Percentiles rank a stretch among this genome's conserved stretches.
These are phyloP conservation scores for Epistrophe grossulariae DNA, from an alignment of 2,888 invertebrate genomes.

Conservation along the genomic window DNA sequence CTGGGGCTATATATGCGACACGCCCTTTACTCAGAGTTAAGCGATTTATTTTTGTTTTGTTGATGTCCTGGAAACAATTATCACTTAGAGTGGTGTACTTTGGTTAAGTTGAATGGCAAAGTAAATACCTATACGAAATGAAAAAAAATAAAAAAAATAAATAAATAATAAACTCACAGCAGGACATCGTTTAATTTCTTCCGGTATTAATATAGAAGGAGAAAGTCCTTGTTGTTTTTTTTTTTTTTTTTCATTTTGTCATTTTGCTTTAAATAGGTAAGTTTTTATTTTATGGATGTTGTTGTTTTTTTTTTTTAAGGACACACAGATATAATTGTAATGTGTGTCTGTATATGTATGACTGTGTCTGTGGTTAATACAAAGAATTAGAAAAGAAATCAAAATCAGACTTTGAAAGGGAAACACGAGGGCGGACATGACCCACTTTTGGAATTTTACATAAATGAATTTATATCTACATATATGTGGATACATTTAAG, in stretches of 20 bases:
- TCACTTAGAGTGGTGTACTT: slow-evolving; percentile 54
- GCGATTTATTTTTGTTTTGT: slow-evolving; percentile 57
- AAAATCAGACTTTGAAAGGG: slow-evolving; percentile 56
- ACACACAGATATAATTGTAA: not conserved
- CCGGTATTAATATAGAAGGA: slow-evolving; percentile 19
- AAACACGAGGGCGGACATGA: slow-evolving; percentile 45
- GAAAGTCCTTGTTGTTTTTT: slow-evolving; percentile 33
- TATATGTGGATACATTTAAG: not conserved
- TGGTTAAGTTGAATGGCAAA: slow-evolving; percentile 39
- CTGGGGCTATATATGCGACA: slow-evolving; percentile 34
- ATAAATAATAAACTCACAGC: slow-evolving; percentile 46
- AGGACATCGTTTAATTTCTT: slow-evolving; percentile 55
- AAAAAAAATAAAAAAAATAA: slow-evolving; percentile 2
- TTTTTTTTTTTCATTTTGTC: not conserved
- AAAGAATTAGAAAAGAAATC: slow-evolving; percentile 59
- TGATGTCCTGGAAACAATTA: slow-evolving; percentile 69
- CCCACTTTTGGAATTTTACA: slow-evolving; percentile 51
- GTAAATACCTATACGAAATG: slow-evolving; percentile 22
- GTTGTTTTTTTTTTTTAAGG: slow-evolving; percentile 5
- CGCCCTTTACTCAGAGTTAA: slow-evolving; percentile 45
- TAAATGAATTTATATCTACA: not conserved
- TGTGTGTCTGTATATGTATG: not conserved
- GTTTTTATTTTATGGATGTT: slow-evolving; percentile 4
- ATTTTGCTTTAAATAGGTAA: slow-evolving; percentile 41
- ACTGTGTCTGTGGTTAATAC: slow-evolving; percentile 12